A percentile compares a stretch with the other conserved stretches of the same genome.
phyloP scores from a whole-genome alignment of 2,797 vertebrate genomes.

The Sylvilagus floridanus region DNA sequence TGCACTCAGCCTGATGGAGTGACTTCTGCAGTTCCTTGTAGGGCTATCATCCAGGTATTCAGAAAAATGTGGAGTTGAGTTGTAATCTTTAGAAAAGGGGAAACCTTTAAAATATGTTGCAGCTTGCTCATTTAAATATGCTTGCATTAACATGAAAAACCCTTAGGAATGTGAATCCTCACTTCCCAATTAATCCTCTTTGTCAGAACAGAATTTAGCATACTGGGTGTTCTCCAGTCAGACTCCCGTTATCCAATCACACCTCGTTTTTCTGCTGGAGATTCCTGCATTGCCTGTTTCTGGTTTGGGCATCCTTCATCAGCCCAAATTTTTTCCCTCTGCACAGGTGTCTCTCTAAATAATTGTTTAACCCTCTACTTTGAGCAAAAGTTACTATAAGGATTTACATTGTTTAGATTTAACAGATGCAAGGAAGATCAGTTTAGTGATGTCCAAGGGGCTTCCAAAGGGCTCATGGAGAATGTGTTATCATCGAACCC shows the following conservation, averaged over 20 bases:
- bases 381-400: neutral
- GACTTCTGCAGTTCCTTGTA: neutral
- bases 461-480: no score
- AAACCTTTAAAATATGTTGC: neutral
- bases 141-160: neutral
- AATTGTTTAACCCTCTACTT: neutral
- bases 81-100: neutral
- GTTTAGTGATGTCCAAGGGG: neutral
- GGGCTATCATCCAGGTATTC: neutral
- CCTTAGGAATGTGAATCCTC: neutral
- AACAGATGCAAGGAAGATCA: neutral
- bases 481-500: no score
- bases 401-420: neutral
- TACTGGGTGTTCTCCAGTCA: neutral
- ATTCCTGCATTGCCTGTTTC: neutral
- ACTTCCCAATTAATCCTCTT: neutral
- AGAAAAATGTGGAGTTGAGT: neutral
- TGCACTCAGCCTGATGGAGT: neutral
- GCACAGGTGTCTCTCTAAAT: neutral
- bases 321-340: neutral
- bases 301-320: neutral
- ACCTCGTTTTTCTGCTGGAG: neutral
- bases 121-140: conserved; percentile 31
- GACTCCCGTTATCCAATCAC: neutral
- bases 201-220: neutral